phyloP scores from a whole-genome alignment of 2,797 vertebrate species.

The Sebastes trivittatus region DNA sequence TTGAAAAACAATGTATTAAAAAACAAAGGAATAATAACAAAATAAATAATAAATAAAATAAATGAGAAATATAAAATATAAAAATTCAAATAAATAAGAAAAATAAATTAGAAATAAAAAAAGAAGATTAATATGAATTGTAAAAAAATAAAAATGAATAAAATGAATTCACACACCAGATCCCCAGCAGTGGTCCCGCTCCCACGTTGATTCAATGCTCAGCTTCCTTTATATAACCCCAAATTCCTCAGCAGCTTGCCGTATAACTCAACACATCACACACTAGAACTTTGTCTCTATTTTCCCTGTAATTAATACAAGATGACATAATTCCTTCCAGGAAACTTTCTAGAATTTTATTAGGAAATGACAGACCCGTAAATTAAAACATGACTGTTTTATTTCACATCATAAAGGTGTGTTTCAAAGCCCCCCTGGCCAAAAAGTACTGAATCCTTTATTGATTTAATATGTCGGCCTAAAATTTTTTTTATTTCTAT shows the following conservation, averaged over 20 bases:
- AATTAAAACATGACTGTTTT: not conserved
- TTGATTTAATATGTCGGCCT: not conserved
- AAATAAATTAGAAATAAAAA: no score
- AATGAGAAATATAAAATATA: no score
- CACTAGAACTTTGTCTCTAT: not conserved
- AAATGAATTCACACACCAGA: not conserved
- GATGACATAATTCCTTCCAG: not conserved
- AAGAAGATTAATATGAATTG: no score
- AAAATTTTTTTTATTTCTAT: no score
- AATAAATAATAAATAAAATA: no score
- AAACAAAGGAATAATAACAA: no score
- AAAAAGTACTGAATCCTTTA: not conserved
- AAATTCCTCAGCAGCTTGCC: not conserved
- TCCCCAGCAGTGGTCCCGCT: not conserved
- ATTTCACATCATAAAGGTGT: not conserved
- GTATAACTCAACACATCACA: not conserved
- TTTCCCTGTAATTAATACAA: not conserved
- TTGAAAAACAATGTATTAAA: no score
- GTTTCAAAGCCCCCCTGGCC: not conserved
- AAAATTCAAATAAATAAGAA: no score
- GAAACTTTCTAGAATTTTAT: not conserved
- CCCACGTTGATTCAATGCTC: no score
- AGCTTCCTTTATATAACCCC: not conserved
- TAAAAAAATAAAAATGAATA: no score
- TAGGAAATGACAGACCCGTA: not conserved